Evolutionary conservation across 2,113 vertebrate species (phyloP).

Genomic region (Platanista minor): DNA sequence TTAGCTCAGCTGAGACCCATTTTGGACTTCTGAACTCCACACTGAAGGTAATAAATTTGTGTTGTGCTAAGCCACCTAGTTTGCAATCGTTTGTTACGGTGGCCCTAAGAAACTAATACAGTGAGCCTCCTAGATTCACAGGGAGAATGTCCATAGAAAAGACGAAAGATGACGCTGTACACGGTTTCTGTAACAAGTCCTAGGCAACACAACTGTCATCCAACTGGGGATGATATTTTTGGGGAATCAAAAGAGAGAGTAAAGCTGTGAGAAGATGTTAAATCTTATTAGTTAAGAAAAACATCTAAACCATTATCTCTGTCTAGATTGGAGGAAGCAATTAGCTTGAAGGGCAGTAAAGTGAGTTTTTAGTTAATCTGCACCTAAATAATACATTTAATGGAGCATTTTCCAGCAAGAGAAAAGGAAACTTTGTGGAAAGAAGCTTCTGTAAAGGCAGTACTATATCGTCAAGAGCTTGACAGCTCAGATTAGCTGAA

Average conservation of each 20-base stretch:
- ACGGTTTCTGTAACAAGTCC: background rate
- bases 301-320: background rate
- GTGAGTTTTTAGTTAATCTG: background rate
- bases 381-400: background rate
- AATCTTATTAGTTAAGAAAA: background rate
- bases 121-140: background rate
- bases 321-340: background rate
- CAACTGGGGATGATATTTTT: background rate
- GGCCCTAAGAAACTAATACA: background rate
- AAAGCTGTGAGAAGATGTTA: background rate
- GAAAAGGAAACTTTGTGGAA: background rate
- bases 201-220: background rate
- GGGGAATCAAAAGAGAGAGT: background rate
- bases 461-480: background rate
- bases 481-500: conserved; percentile 32
- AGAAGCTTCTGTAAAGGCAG: background rate
- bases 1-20: background rate
- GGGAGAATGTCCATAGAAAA: background rate
- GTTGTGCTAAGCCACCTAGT: background rate
- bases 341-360: background rate
- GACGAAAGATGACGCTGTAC: background rate
- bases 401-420: background rate
- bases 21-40: background rate
- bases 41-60: background rate
- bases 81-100: background rate